phyloP scores from a whole-genome alignment of 2,888 invertebrate species.

The Tipula vernalis region DNA sequence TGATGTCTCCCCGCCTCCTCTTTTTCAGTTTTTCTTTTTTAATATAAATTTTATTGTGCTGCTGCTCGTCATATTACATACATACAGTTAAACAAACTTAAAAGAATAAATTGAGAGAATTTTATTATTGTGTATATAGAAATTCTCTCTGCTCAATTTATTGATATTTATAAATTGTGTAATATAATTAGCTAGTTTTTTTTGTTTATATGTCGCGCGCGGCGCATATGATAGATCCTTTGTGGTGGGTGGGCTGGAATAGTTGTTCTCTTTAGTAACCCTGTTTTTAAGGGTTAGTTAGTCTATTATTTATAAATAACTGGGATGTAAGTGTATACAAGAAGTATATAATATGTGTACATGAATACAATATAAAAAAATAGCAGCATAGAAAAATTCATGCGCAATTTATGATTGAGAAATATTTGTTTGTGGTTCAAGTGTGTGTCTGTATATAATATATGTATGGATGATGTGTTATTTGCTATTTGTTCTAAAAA shows the following conservation, averaged over 20 bases:
- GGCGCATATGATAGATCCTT: not conserved
- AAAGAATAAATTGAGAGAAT: not conserved
- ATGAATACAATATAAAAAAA: not conserved
- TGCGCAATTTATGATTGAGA: constrained; percentile 4
- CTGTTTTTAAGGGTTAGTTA: not conserved
- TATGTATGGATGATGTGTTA: too few species aligned
- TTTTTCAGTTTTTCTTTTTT: constrained; percentile 15
- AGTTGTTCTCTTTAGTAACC: not conserved
- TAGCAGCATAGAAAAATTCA: not conserved
- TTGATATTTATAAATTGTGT: not conserved
- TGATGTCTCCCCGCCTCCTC: not conserved
- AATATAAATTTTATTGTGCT: not conserved
- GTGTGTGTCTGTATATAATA: not conserved
- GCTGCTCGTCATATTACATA: not conserved
- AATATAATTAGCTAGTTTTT: not conserved
- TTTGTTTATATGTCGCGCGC: not conserved
- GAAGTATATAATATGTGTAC: not conserved
- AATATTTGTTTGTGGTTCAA: not conserved
- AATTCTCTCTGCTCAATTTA: not conserved
- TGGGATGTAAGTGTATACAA: not conserved
- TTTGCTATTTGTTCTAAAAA: not conserved
- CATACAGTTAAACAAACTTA: not conserved
- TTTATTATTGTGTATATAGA: not conserved
- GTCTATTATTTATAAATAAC: not conserved
- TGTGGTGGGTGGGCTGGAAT: not conserved